Percentiles rank a stretch among this genome's conserved stretches.
phyloP scores from a whole-genome alignment of 2,797 vertebrate genomes.

The Rhinichthys osculus region DNA sequence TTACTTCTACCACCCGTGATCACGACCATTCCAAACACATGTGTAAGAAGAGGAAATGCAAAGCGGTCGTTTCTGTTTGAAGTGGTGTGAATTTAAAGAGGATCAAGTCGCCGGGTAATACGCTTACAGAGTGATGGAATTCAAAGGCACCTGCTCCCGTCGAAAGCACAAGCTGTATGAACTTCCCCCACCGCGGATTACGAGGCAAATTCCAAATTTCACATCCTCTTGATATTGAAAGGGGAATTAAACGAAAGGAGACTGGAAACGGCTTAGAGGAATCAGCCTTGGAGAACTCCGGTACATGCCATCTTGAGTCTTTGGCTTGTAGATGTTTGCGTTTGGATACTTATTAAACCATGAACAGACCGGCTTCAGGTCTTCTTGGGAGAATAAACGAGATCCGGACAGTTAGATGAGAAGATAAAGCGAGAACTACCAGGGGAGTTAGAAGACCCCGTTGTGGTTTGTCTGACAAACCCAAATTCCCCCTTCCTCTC shows the following conservation, averaged over 20 bases:
- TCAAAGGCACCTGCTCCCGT: constrained; percentile 73
- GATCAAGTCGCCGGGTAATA: constrained; percentile 76
- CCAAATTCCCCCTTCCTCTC: constrained; percentile 70
- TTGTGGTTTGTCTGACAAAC: constrained; percentile 69
- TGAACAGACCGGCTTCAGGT: constrained; percentile 7
- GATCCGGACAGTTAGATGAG: constrained; percentile 2
- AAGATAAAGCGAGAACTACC: constrained; percentile 1
- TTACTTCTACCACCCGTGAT: constrained; percentile 29
- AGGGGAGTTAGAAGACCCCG: constrained; percentile 29
- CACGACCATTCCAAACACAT: constrained; percentile 11
- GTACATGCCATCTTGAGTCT: not conserved
- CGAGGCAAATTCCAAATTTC: constrained; percentile 71
- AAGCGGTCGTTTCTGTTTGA: constrained; percentile 23
- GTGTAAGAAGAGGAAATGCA: not conserved
- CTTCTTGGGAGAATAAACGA: not conserved
- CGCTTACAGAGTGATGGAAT: constrained; percentile 78
- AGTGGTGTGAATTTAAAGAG: constrained; percentile 67
- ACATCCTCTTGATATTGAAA: constrained; percentile 61
- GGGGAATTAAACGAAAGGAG: constrained; percentile 5
- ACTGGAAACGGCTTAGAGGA: constrained; percentile 3
- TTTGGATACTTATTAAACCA: constrained; percentile 36
- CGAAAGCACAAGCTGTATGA: constrained; percentile 52
- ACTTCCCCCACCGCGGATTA: constrained; percentile 69
- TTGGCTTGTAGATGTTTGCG: constrained; percentile 12
- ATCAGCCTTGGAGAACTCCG: not conserved